Evolutionary conservation across 2,113 vertebrate genomes (phyloP), one percentile per base, ranked within the genome.

Genomic region (Aleadryas rufinucha): DNA sequence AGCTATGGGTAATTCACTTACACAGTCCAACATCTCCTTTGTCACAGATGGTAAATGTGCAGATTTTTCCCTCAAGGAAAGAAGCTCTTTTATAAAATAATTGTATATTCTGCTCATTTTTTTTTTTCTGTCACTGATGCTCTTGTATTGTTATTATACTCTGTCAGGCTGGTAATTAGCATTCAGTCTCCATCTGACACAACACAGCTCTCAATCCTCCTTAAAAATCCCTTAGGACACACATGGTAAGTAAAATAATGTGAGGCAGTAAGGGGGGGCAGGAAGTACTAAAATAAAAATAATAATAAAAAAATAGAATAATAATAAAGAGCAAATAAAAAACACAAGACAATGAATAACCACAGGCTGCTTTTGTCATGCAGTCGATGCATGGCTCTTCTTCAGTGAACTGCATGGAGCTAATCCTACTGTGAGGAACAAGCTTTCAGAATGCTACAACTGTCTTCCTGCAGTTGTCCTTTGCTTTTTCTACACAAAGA

Each of bases 81-180:
- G 79, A 97, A 98, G 96, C 42, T 70, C 84, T 97, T 98, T 97
- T 96, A 97, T 96, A 96, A 98, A 97, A 97, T 97, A 97, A 98
- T 96, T 97, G 97, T 89, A 97, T 95, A 97, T 97, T 98, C 95
- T 96, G 66, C 81, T 97, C 68, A 52, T 95, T 96, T 97, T 93
- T 97, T 93, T 97, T 87, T 93, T 92, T 45, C 81, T 89, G 95
- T 97, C 80, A 56, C 54, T 96, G 88, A 97, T 97, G 92, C 87
- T 93, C 96, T 96, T 97, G 70, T 97, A 77, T 94, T 95, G 90
- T 96, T 97, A 97, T 97, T 97, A 96, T 86, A 97, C 50, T 87
- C 87, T 97, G 95, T 97, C 97, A 97, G 84, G 69, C 94, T 96
- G 83, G 72, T 97, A 97, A 97, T 98, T 98, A 98, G 95, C 89